Evolutionary conservation across 1,140 invertebrate species (phyloP), one percentile per base, ranked within the genome.

Genomic region (Caenorhabditis briggsae): DNA sequence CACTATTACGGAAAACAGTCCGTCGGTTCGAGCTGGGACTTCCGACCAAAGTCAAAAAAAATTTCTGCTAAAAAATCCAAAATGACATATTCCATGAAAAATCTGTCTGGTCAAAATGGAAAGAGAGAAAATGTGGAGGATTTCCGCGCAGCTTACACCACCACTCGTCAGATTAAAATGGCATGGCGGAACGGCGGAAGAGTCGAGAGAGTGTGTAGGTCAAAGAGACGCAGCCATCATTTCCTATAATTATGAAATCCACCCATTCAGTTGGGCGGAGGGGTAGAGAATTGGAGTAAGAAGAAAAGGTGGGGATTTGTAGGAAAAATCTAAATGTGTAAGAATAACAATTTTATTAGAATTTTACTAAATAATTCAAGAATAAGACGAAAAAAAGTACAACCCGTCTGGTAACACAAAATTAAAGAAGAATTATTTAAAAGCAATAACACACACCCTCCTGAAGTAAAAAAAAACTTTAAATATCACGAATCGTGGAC

Each of bases 201-300:
- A 5, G 7, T 6, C 18, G 46, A 23, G 14, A 50, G 7, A 23
- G n/a, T 50, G 20, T 16, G 43, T 41, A 46, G 70, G 46, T n/a
- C 12, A n/a, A 23, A 70, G 43, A 70, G 65, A 46, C 61, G 64
- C 41, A 70, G 41, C 23, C 70, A 14, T 23, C 43, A 78, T 78
- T 78, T 78, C 70, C 70, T 23, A 50, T 78, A 78, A 78, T 78
- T 78, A 78, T 78, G 46, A 78, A 78, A 78, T 50, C 20, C 18
- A 78, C 61, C 61, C 33, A 33, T 8, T 9, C 61, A 25, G 61
- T 23, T 9, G 61, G 33, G 9, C 61, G 23, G 9, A 11, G 61
- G 25, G 33, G 33, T 23, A 65, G 41, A 33, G 58, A 59, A 25
- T 20, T 14, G 8, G 23, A n/a, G 9, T 0, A n/a, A n/a, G 50